These are phyloP conservation scores for Caenorhabditis afra DNA, from an alignment of 2,888 invertebrate species.

Conservation along the genomic window DNA sequence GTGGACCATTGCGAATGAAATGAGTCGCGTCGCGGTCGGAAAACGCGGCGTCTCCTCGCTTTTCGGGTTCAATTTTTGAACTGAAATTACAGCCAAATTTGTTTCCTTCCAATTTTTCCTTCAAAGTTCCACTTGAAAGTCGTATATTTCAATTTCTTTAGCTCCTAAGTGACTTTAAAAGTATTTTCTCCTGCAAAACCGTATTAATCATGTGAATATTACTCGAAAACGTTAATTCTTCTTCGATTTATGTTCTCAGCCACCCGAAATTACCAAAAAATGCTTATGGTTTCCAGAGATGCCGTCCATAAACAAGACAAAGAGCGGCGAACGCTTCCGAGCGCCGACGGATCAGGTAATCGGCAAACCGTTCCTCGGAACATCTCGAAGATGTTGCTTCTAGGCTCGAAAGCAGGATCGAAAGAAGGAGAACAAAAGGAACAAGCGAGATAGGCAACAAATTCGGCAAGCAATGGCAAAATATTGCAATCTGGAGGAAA, in stretches of 20 bases:
- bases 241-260: no score
- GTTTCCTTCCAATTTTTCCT: not conserved
- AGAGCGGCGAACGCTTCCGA: conserved; percentile 66
- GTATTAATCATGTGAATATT: no score
- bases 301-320: conserved; percentile 65
- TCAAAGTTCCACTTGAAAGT: not conserved
- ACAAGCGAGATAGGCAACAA: conserved; percentile 68
- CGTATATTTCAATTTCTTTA: conserved; percentile 1
- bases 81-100: not conserved
- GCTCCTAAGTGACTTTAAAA: not conserved
- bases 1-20: conserved; percentile 32
- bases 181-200: no score
- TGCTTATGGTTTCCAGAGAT: conserved; percentile 43
- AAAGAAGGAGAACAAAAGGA: conserved; percentile 66
- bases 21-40: conserved; percentile 7
- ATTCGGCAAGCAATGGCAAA: conserved; percentile 70
- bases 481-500: conserved; percentile 66
- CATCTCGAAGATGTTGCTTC: conserved; percentile 16
- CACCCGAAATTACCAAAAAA: not conserved
- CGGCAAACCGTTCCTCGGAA: not conserved
- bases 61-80: not conserved
- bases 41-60: conserved; percentile 16
- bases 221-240: no score
- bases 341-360: conserved; percentile 68
- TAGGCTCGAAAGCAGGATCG: conserved; percentile 68